Evolutionary conservation across 2,888 invertebrate genomes (phyloP).

Genomic region (Athalia circularis): DNA sequence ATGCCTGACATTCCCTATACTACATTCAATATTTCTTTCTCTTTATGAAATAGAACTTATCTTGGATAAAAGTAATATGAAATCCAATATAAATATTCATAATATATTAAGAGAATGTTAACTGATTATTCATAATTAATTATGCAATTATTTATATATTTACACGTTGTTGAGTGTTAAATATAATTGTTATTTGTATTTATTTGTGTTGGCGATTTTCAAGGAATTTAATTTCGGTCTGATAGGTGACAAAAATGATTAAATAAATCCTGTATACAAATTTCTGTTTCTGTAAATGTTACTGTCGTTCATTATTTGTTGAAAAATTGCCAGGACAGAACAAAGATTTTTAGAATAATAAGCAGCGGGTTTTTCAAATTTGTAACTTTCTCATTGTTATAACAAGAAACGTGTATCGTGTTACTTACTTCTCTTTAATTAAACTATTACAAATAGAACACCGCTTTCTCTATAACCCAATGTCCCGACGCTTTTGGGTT

Average conservation of each 20-base stretch:
- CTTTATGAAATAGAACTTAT: conserved; percentile 40
- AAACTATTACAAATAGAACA: conserved; percentile 45
- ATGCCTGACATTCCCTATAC: conserved; percentile 58
- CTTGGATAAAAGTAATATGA: conserved; percentile 38
- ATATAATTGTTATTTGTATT: conserved; percentile 46
- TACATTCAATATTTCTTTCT: conserved; percentile 54
- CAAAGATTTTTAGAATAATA: conserved; percentile 30
- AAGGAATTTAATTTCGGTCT: neutral
- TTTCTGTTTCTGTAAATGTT: conserved; percentile 14
- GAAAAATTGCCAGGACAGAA: conserved; percentile 52
- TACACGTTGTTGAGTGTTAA: conserved; percentile 57
- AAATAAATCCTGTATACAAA: conserved; percentile 23
- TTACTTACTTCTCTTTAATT: conserved; percentile 39
- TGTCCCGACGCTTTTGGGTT: conserved; percentile 44
- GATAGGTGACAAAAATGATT: conserved; percentile 15
- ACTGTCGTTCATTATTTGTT: conserved; percentile 39
- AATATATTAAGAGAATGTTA: conserved; percentile 47
- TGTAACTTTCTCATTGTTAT: conserved; percentile 44
- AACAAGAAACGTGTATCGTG: conserved; percentile 42
- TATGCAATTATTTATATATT: conserved; percentile 59
- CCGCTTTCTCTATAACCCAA: conserved; percentile 43
- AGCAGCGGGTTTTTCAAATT: conserved; percentile 38
- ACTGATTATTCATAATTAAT: conserved; percentile 56
- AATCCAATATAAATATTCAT: conserved; percentile 43
- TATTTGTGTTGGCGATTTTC: conserved; percentile 58